Base-by-base conservation (phyloP, 2,113 vertebrate genomes). In the Mesembrinibis cayennensis region DNA sequence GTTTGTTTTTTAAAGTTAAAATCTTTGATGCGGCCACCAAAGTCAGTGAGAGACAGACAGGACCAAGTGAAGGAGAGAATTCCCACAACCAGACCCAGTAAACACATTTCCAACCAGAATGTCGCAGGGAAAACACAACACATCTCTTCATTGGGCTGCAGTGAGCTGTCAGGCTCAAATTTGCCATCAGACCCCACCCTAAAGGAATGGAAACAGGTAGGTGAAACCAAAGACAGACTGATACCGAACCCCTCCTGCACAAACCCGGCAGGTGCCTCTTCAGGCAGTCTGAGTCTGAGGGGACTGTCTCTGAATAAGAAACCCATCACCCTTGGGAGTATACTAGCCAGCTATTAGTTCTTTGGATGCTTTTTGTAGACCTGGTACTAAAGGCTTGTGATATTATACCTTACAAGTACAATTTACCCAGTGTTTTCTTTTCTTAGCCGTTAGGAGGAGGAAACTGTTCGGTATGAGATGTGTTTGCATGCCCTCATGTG, bases 181-280 rank as follows among this genome's bases (percentile, higher is more conserved):
- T 74, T 97, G 92, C 93, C 23, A 95, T 80, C 98, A 23, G 97
- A 98, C 8, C 93, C 97, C 26, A 59, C 98, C 49, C 93, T 97
- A 32, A 94, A 96, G 50, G 99, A 99, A 63, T 99, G 99, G 99
- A 99, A 99, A 91, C 99, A 99, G 98, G 99, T 99, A 95, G 87
- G 98, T 97, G 86, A 90, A 97, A 91, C 52, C 52, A 71, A 85
- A 87, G 65, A 21, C 34, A 19, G 29, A 0, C 7, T 15, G 67
- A 71, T 23, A 63, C 6, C 0, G 6, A 89, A 13, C 15, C 12
- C 11, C 6, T n/a, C 9, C 36, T 0, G 3, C 22, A n/a, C 27
- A 52, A 63, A 61, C 10, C 8, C 11, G 0, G 55, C 27, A 19
- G 13, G 40, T 5, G 11, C 59, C 58, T 84, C 19, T 53, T 79